Percentiles rank a stretch among this genome's conserved stretches.
These are phyloP conservation scores for Bombus ignitus DNA, from an alignment of 1,140 invertebrate species.

Conservation along the genomic window DNA sequence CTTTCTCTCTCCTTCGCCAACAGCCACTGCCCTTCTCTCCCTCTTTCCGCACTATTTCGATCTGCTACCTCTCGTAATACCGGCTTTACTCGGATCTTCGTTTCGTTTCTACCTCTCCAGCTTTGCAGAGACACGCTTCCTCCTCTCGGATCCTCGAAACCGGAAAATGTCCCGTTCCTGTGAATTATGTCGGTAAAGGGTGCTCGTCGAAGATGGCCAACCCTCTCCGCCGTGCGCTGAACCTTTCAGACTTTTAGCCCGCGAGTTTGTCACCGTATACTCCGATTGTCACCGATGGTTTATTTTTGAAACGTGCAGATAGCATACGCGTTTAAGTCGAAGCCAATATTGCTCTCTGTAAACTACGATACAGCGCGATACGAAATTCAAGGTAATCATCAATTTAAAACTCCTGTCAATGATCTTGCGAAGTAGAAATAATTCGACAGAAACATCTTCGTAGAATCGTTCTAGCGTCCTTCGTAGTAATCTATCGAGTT, in stretches of 20 bases:
- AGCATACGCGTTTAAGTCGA: not conserved
- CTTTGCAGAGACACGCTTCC: conserved; percentile 47
- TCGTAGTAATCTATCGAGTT: no score
- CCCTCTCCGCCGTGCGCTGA: not conserved
- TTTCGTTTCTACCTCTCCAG: conserved; percentile 54
- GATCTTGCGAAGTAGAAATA: no score
- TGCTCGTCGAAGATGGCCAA: conserved; percentile 35
- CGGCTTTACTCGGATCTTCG: conserved; percentile 63
- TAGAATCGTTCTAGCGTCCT: no score
- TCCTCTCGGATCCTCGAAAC: conserved; percentile 63
- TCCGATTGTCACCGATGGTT: not conserved
- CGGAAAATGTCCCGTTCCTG: conserved; percentile 59
- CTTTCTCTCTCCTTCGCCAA: not conserved
- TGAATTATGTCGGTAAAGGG: conserved; percentile 53
- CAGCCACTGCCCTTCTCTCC: not conserved
- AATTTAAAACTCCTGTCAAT: no score
- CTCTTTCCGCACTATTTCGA: conserved; percentile 61
- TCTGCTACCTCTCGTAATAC: conserved; percentile 68
- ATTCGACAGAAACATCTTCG: no score
- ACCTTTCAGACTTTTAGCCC: not conserved
- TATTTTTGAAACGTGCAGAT: not conserved
- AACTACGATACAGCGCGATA: no score
- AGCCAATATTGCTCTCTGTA: no score
- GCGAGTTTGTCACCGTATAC: not conserved
- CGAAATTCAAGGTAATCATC: no score